These are phyloP conservation scores for Onychomys arenicola DNA, from an alignment of 2,797 vertebrate species.

Conservation along the genomic window DNA sequence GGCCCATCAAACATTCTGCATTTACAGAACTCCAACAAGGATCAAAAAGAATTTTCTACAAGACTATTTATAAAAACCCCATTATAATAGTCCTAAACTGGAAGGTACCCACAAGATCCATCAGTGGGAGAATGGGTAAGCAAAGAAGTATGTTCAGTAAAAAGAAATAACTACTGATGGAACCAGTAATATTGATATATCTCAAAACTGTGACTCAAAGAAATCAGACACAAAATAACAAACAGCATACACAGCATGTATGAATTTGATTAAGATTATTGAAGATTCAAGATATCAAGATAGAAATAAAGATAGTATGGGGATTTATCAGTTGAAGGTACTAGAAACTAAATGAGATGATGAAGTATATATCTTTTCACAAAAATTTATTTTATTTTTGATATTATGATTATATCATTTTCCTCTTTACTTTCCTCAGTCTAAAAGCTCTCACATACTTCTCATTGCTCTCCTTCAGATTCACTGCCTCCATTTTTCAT, in stretches of 20 bases:
- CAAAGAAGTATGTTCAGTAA: not conserved
- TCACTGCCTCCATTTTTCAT: not conserved
- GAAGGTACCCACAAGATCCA: not conserved
- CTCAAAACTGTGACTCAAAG: not conserved
- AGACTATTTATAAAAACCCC: not conserved
- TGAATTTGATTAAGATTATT: conserved; percentile 44
- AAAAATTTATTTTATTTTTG: not conserved
- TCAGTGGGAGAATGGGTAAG: conserved; percentile 26
- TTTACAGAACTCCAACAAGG: not conserved
- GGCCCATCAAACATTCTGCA: not conserved
- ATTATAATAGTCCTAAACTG: conserved; percentile 1
- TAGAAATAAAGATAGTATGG: not conserved
- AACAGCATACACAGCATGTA: not conserved
- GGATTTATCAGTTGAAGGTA: not conserved
- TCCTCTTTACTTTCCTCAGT: not conserved
- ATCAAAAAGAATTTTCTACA: not conserved
- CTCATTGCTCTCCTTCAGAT: not conserved
- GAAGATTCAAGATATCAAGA: not conserved
- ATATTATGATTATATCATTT: not conserved
- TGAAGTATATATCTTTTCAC: not conserved
- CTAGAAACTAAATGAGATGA: not conserved
- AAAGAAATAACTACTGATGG: not conserved
- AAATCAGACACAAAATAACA: not conserved
- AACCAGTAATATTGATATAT: not conserved
- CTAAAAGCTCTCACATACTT: not conserved